Evolutionary conservation across 2,888 invertebrate genomes (phyloP).

Genomic region (Eurois occulta): DNA sequence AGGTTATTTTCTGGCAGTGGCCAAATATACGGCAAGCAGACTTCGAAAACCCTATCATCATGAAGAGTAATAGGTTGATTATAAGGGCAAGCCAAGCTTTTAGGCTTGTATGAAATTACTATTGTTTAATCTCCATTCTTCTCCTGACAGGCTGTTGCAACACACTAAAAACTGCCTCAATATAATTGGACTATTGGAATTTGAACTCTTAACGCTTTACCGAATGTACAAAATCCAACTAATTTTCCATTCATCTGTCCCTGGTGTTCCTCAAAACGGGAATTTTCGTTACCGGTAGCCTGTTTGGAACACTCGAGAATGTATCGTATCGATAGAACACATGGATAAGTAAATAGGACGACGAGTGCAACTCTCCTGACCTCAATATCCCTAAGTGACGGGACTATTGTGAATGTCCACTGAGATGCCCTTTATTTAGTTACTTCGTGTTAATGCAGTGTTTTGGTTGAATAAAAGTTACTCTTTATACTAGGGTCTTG

Average conservation of each 20-base stretch:
- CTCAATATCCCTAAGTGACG: constrained; percentile 33
- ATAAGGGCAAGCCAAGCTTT: no score
- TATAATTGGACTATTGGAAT: not conserved
- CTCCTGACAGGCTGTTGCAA: not conserved
- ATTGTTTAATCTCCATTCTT: not conserved
- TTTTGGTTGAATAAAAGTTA: not conserved
- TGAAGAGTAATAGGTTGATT: no score
- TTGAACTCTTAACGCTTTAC: not conserved
- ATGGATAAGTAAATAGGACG: constrained; percentile 16
- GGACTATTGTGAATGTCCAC: not conserved
- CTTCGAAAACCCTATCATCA: no score
- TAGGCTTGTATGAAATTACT: no score
- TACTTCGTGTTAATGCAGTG: not conserved
- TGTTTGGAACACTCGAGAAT: not conserved
- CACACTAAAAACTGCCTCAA: not conserved
- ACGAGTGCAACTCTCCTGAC: constrained; percentile 26
- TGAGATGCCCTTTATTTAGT: not conserved
- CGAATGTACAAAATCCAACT: not conserved
- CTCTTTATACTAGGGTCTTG: no score
- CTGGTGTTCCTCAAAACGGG: not conserved
- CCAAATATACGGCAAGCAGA: no score
- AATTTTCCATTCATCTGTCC: not conserved
- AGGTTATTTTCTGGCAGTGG: not conserved
- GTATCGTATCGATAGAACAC: not conserved
- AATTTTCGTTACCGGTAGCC: not conserved